A percentile compares a stretch with the other conserved stretches of the same genome.
These are phyloP conservation scores for Oxytorus armatus DNA, from an alignment of 2,888 invertebrate genomes.

Conservation along the genomic window DNA sequence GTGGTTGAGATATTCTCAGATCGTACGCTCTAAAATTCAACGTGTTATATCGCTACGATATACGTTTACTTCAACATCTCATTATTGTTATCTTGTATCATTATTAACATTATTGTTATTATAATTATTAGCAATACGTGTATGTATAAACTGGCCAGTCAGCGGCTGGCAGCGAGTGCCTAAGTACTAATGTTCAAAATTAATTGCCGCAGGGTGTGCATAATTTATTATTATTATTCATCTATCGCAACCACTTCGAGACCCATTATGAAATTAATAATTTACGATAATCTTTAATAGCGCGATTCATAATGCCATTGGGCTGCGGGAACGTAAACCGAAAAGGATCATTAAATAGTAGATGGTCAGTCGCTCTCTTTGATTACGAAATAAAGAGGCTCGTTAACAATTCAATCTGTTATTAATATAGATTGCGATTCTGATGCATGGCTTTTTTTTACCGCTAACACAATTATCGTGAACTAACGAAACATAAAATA, in stretches of 20 bases:
- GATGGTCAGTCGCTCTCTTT: conserved; percentile 67
- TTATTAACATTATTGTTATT: too few species aligned
- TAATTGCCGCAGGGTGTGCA: conserved; percentile 38
- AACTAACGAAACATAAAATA: conserved; percentile 61
- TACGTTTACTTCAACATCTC: conserved; percentile 27
- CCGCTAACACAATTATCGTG: conserved; percentile 69
- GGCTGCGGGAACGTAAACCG: background rate
- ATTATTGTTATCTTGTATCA: conserved; percentile 16
- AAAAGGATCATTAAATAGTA: conserved; percentile 45
- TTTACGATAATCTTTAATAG: conserved; percentile 17
- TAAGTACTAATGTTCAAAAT: conserved; percentile 26
- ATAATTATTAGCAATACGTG: conserved; percentile 49
- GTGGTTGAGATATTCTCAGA: background rate
- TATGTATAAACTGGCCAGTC: conserved; percentile 54
- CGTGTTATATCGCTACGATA: conserved; percentile 48
- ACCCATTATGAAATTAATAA: conserved; percentile 43
- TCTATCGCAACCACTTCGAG: background rate
- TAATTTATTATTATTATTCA: conserved; percentile 13
- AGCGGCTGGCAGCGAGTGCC: conserved; percentile 27
- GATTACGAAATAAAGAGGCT: conserved; percentile 72
- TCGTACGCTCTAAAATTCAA: conserved; percentile 39
- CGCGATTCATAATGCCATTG: conserved; percentile 12
- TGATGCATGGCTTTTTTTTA: conserved; percentile 65
- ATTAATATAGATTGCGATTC: conserved; percentile 68
- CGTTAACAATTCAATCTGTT: conserved; percentile 73